These are phyloP conservation scores for Formica aserva DNA, from an alignment of 2,888 invertebrate genomes.

Conservation along the genomic window DNA sequence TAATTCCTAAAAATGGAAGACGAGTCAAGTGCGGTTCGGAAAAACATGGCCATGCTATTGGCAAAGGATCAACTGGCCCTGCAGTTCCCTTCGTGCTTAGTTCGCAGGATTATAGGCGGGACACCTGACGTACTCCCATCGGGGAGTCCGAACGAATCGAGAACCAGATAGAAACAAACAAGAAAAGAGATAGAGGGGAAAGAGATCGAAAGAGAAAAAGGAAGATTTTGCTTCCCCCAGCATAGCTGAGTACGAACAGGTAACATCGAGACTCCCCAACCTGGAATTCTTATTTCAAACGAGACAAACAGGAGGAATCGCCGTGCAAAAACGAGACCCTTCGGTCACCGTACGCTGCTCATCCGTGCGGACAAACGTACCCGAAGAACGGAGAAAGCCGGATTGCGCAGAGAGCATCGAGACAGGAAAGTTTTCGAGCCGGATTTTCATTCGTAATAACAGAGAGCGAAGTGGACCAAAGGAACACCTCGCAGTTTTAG, in stretches of 20 bases:
- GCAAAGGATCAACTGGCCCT: conserved; percentile 60
- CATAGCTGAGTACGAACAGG: conserved; percentile 38
- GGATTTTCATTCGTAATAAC: conserved; percentile 75
- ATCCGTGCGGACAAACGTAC: conserved; percentile 53
- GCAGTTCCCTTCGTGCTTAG: conserved; percentile 71
- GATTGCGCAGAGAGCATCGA: conserved; percentile 61
- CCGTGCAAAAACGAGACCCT: conserved; percentile 55
- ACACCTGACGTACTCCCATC: conserved; percentile 81
- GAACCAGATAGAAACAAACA: conserved; percentile 63
- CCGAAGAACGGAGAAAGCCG: conserved; percentile 70
- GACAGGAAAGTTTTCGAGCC: conserved; percentile 72
- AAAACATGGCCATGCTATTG: conserved; percentile 68
- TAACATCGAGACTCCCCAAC: conserved; percentile 40
- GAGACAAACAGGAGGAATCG: conserved; percentile 51
- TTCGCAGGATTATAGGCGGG: conserved; percentile 81
- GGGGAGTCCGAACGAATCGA: conserved; percentile 55
- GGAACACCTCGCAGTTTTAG: conserved; percentile 30
- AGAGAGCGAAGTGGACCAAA: conserved; percentile 61
- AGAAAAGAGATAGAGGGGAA: conserved; percentile 10
- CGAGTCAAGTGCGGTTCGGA: conserved; percentile 66
- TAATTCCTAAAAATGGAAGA: conserved; percentile 58
- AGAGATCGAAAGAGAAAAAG: neutral
- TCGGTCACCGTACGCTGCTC: conserved; percentile 37
- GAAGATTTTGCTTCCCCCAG: conserved; percentile 35
- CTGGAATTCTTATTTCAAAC: conserved; percentile 49